Conservation (phyloP, 2,113 vertebrate genomes). For the Setophaga kirtlandii region DNA sequence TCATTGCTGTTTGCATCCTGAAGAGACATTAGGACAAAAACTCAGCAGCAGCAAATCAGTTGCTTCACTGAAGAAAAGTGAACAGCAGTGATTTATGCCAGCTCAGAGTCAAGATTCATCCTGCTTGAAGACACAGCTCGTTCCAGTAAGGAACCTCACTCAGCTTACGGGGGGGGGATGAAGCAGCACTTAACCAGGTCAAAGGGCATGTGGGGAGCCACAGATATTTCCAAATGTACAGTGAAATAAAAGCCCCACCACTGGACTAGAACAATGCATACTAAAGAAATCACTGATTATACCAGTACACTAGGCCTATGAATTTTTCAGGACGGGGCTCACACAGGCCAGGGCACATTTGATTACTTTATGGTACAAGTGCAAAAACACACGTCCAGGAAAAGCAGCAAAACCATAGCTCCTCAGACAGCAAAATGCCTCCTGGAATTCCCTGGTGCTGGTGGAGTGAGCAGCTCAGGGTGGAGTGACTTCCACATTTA, state of each 20-base stretch:
- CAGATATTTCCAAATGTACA: background rate
- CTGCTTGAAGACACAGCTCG: background rate
- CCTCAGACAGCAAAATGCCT: background rate
- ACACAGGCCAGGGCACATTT: background rate
- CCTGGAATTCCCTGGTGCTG: background rate
- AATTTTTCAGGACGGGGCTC: background rate
- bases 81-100: background rate
- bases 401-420: background rate
- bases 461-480: background rate
- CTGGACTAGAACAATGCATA: background rate
- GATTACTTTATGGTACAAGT: background rate
- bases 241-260: background rate
- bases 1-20: constrained; percentile 23
- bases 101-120: background rate
- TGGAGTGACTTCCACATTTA: background rate
- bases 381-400: background rate
- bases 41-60: background rate
- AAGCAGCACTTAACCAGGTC: background rate
- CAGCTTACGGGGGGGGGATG: background rate
- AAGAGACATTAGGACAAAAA: background rate
- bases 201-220: background rate
- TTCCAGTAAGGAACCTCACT: background rate
- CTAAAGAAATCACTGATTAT: background rate
- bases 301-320: background rate
- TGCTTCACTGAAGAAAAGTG: background rate